These are phyloP conservation scores for Elaphurus davidianus DNA, from an alignment of 2,113 vertebrate genomes.

Conservation along the genomic window DNA sequence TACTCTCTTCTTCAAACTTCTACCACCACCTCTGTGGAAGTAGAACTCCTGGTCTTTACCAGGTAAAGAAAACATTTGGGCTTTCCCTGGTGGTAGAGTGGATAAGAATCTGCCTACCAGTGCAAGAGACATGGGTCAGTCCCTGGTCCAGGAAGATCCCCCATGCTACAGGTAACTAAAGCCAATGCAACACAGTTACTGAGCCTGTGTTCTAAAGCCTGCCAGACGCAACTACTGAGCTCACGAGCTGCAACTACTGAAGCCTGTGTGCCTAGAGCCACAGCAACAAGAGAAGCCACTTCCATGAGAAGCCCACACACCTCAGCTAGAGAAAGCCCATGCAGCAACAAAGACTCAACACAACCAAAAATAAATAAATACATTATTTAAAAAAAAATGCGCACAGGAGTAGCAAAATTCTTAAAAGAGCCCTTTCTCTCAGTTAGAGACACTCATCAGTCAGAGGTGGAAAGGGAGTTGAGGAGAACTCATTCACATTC, in stretches of 20 bases:
- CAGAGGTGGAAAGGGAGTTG: background rate
- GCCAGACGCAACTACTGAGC: background rate
- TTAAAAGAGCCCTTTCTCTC: background rate
- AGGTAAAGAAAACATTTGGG: background rate
- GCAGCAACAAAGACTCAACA: background rate
- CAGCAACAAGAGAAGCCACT: background rate
- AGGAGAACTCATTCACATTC: background rate
- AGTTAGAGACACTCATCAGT: background rate
- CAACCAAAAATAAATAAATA: background rate
- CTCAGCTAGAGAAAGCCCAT: background rate
- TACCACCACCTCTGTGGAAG: rapidly evolving
- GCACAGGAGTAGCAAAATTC: background rate
- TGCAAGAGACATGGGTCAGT: background rate
- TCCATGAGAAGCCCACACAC: background rate
- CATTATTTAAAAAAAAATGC: background rate
- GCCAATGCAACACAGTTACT: background rate
- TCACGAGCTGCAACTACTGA: background rate
- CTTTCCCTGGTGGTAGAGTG: background rate
- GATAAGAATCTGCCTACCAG: background rate
- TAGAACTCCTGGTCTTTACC: background rate
- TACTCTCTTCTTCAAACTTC: background rate
- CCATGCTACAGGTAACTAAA: background rate
- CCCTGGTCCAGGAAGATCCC: background rate
- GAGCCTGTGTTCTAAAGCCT: background rate
- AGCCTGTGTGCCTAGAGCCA: background rate